These are phyloP conservation scores for Chrysomela aeneicollis DNA, from an alignment of 2,888 invertebrate genomes.

Conservation along the genomic window DNA sequence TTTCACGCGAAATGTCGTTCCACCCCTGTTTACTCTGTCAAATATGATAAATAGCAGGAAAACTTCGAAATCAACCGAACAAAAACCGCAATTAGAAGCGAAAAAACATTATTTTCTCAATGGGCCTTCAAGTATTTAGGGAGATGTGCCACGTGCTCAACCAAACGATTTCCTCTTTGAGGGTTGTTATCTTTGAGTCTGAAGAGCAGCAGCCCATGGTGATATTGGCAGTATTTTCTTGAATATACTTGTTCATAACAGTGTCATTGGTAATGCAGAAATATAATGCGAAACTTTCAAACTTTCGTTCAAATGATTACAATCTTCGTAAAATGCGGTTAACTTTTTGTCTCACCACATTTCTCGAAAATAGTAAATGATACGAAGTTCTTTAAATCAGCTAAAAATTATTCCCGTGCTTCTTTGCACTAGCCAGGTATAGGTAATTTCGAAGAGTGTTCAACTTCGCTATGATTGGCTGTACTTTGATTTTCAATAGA, in stretches of 20 bases:
- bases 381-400: too few relatives aligned
- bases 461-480: too few relatives aligned
- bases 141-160: conserved; percentile 12
- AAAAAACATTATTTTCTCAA: conserved; percentile 13
- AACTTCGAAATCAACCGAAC: conserved; percentile 8
- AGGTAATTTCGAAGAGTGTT: too few relatives aligned
- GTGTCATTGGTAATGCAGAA: too few relatives aligned
- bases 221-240: not conserved
- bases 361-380: too few relatives aligned
- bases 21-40: conserved; percentile 1
- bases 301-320: too few relatives aligned
- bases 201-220: conserved; percentile 1
- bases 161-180: not conserved
- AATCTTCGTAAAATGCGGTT: too few relatives aligned
- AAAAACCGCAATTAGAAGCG: conserved; percentile 19
- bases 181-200: conserved; percentile 29
- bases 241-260: not conserved
- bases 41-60: conserved; percentile 1
- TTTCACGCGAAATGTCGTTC: not conserved
- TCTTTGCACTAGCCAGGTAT: too few relatives aligned
- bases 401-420: too few relatives aligned
- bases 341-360: too few relatives aligned
- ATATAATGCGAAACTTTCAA: too few relatives aligned
- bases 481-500: too few relatives aligned
- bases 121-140: conserved; percentile 1